Percentiles rank a stretch among this genome's conserved stretches.
These are phyloP conservation scores for Silurus lanzhouensis DNA, from an alignment of 2,797 vertebrate genomes.

Conservation along the genomic window DNA sequence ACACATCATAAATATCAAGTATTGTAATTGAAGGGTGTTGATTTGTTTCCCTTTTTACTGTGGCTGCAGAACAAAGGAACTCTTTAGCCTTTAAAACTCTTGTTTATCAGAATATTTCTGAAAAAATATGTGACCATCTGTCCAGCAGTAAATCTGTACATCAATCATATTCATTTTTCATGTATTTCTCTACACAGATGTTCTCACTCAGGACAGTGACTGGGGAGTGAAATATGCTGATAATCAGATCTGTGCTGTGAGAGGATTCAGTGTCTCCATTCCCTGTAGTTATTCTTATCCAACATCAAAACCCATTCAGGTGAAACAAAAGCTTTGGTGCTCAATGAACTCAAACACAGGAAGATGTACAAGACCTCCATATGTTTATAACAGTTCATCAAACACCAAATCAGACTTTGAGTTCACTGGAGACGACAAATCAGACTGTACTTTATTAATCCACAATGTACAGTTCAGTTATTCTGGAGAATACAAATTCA, in stretches of 20 bases:
- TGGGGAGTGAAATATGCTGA: not conserved
- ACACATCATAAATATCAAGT: too few species aligned
- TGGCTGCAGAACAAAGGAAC: too few species aligned
- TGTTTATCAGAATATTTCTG: too few species aligned
- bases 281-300: too few species aligned
- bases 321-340: not conserved
- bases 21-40: too few species aligned
- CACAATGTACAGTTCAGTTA: too few species aligned
- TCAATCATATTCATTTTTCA: too few species aligned
- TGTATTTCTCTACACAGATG: not conserved
- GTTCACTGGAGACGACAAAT: not conserved
- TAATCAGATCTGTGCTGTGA: not conserved
- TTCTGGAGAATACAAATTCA: too few species aligned
- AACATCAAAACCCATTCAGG: not conserved
- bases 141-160: not conserved
- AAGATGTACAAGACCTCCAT: not conserved
- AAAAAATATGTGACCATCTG: too few species aligned
- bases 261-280: conserved; percentile 32
- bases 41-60: too few species aligned
- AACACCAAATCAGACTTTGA: not conserved
- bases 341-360: not conserved
- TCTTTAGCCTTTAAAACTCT: too few species aligned
- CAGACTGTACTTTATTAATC: not conserved
- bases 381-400: not conserved
- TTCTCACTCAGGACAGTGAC: not conserved